phyloP scores from a whole-genome alignment of 2,888 invertebrate species.

The Dasysyrphus albostriatus region DNA sequence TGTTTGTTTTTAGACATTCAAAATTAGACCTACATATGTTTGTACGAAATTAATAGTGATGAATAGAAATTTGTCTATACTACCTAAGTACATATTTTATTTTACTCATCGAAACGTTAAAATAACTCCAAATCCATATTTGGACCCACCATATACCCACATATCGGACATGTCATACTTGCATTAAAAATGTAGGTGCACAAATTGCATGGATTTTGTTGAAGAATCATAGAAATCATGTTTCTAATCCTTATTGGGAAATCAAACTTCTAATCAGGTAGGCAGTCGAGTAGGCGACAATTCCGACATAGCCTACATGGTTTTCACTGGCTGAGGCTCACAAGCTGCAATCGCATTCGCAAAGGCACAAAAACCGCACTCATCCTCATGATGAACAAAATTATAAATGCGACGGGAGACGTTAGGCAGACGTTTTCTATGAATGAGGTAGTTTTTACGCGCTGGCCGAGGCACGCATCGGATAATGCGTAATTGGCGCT shows the following conservation, averaged over 20 bases:
- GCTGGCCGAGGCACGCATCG: slow-evolving; percentile 27
- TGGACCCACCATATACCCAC: slow-evolving; percentile 24
- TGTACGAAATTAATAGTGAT: no score
- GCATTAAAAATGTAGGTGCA: slow-evolving; percentile 31
- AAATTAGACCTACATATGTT: no score
- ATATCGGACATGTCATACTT: slow-evolving; percentile 6
- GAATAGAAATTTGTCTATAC: no score
- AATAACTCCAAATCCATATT: slow-evolving; percentile 40
- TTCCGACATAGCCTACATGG: slow-evolving; percentile 31
- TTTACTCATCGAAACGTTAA: neutral
- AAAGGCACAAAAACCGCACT: slow-evolving; percentile 9
- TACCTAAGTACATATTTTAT: neutral
- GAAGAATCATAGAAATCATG: slow-evolving; percentile 57
- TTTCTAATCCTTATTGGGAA: slow-evolving; percentile 66
- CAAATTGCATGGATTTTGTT: slow-evolving; percentile 67
- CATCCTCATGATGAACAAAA: slow-evolving; percentile 22
- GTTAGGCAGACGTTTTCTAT: slow-evolving; percentile 65
- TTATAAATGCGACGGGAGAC: slow-evolving; percentile 20
- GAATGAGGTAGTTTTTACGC: slow-evolving; percentile 60
- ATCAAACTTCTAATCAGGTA: slow-evolving; percentile 49
- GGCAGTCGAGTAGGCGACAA: slow-evolving; percentile 60
- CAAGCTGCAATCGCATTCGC: neutral
- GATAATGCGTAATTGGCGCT: slow-evolving; percentile 71
- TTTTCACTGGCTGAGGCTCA: neutral
- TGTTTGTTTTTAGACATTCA: no score